A percentile compares a stretch with the other conserved stretches of the same genome.
Conservation (phyloP, 2,888 invertebrate genomes). For the Mythimna loreyi region DNA sequence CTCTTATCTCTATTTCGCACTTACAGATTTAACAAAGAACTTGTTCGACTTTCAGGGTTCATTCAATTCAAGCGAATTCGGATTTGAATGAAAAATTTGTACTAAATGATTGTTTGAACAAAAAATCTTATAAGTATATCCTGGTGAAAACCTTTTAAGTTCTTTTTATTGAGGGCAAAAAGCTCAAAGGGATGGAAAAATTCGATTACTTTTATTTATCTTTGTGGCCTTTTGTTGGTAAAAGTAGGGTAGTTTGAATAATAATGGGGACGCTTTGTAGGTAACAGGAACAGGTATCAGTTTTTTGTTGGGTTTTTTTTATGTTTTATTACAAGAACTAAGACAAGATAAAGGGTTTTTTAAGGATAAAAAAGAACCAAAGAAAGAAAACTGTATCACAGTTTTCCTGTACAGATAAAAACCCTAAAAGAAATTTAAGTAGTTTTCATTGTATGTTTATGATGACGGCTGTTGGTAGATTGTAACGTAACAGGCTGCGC, state of each 20-base stretch:
- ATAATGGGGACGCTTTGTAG: slow-evolving; percentile 39
- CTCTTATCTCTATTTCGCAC: slow-evolving; percentile 39
- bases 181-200: slow-evolving; percentile 55
- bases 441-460: too few species aligned
- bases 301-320: background rate
- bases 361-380: background rate
- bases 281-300: slow-evolving; percentile 19
- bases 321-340: slow-evolving; percentile 1
- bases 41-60: slow-evolving; percentile 51
- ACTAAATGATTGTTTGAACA: slow-evolving; percentile 48
- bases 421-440: too few species aligned
- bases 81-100: slow-evolving; percentile 50
- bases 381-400: too few species aligned
- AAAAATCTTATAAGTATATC: slow-evolving; percentile 34
- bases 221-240: slow-evolving; percentile 51
- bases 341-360: background rate
- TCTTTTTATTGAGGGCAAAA: slow-evolving; percentile 50
- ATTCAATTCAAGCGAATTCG: slow-evolving; percentile 53
- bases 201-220: slow-evolving; percentile 62
- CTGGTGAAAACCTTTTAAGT: slow-evolving; percentile 55
- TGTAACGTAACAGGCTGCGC: too few species aligned
- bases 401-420: background rate
- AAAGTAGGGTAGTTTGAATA: slow-evolving; percentile 56
- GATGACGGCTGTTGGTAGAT: too few species aligned
- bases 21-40: slow-evolving; percentile 57